These are phyloP conservation scores for Strix occidentalis DNA, from an alignment of 2,797 vertebrate species.

Conservation along the genomic window DNA sequence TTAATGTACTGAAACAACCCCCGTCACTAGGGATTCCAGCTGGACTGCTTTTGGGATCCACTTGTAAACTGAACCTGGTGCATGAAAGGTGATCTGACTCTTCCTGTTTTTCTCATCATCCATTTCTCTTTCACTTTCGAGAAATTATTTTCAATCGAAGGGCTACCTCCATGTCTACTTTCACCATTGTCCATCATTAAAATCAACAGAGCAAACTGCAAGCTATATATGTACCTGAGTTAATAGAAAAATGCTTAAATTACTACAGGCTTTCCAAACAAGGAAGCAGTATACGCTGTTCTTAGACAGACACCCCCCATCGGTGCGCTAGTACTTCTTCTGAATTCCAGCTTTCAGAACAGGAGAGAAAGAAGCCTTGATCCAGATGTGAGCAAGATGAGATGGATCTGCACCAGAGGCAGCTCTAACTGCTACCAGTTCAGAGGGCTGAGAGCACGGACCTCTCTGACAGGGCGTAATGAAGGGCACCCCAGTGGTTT, in stretches of 20 bases:
- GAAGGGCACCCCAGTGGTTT: background rate
- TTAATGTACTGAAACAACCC: constrained; percentile 35
- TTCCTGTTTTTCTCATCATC: background rate
- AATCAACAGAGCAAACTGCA: background rate
- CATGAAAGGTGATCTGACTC: background rate
- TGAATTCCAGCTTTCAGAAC: background rate
- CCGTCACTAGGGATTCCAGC: background rate
- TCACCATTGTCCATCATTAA: background rate
- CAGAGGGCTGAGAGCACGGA: background rate
- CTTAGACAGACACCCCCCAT: background rate
- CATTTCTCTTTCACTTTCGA: background rate
- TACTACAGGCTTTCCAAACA: background rate
- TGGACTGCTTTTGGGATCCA: background rate
- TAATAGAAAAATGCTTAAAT: background rate
- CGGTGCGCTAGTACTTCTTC: background rate
- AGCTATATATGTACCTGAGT: background rate
- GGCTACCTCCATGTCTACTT: background rate
- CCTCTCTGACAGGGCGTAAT: background rate
- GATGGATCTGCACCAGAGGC: background rate
- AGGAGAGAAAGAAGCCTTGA: background rate
- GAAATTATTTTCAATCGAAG: background rate
- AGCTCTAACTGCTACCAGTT: background rate
- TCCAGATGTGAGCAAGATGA: background rate
- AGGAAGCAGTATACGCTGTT: background rate
- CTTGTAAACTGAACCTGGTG: background rate